phyloP scores from a whole-genome alignment of 2,113 vertebrate species.

The Myiozetetes cayanensis region DNA sequence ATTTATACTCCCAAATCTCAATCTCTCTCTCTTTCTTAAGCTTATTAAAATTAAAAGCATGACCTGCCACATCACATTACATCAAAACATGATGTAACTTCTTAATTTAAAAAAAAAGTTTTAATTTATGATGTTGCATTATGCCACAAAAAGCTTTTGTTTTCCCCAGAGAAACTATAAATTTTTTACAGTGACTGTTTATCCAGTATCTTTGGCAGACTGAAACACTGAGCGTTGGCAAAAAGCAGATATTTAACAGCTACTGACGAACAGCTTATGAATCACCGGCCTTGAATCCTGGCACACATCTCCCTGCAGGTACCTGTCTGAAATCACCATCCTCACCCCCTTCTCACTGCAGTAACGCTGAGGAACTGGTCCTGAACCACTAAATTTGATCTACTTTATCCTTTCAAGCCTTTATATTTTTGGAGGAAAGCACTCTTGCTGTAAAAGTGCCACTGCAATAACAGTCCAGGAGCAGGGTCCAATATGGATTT shows the following conservation, averaged over 20 bases:
- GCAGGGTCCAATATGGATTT: background rate
- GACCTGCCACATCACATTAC: conserved; percentile 65
- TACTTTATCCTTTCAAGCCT: background rate
- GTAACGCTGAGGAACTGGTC: background rate
- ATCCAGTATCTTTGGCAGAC: conserved; percentile 59
- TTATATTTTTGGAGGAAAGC: background rate
- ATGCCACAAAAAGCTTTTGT: conserved; percentile 65
- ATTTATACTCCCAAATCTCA: conserved; percentile 8
- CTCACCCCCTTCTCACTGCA: background rate
- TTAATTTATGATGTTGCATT: conserved; percentile 65
- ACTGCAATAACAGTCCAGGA: background rate
- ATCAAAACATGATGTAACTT: conserved; percentile 71
- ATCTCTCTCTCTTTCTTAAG: background rate
- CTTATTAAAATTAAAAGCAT: conserved; percentile 61
- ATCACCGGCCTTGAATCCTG: conserved; percentile 2
- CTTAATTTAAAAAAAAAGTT: conserved; percentile 45
- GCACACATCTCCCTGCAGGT: conserved; percentile 13
- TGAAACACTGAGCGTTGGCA: conserved; percentile 33
- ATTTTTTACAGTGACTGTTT: conserved; percentile 66
- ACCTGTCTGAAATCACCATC: background rate
- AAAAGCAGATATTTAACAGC: conserved; percentile 46
- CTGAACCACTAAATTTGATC: background rate
- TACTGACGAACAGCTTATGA: conserved; percentile 41
- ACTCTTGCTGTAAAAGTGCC: background rate
- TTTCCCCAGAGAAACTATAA: conserved; percentile 61